Evolutionary conservation across 2,797 vertebrate genomes (phyloP).

Genomic region (Pelochelys cantorii): DNA sequence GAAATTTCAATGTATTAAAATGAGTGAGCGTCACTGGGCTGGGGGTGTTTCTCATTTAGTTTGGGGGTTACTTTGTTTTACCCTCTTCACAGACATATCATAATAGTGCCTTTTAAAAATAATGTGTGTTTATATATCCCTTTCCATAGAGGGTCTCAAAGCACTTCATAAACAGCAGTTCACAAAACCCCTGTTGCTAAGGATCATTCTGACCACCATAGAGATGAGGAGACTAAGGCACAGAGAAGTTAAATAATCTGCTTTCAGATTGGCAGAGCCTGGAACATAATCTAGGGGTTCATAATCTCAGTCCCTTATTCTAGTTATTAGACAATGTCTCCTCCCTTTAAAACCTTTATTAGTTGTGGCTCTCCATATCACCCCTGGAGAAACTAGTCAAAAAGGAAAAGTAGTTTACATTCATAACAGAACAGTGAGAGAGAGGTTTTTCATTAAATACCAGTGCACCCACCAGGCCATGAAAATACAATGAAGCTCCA

Average conservation of each 20-base stretch:
- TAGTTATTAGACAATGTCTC: constrained; percentile 12
- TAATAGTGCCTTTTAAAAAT: constrained; percentile 47
- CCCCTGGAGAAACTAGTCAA: background rate
- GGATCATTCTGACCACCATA: constrained; percentile 54
- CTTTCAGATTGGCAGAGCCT: constrained; percentile 42
- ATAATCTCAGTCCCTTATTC: constrained; percentile 36
- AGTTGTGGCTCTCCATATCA: background rate
- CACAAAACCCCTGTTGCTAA: constrained; percentile 56
- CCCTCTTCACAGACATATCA: constrained; percentile 9
- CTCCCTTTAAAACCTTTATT: background rate
- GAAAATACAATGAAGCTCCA: background rate
- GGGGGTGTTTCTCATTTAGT: background rate
- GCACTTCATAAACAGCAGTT: constrained; percentile 60
- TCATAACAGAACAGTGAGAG: background rate
- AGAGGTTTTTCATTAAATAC: background rate
- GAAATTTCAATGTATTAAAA: constrained; percentile 16
- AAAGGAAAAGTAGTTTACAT: background rate
- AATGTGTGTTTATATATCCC: constrained; percentile 42
- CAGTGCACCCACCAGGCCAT: background rate
- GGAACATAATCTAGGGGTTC: background rate
- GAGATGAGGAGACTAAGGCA: constrained; percentile 59
- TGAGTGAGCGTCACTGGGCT: background rate
- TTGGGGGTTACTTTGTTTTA: constrained; percentile 45
- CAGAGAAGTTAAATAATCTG: constrained; percentile 42
- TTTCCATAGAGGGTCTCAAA: constrained; percentile 37